Base-by-base conservation (phyloP, 2,113 vertebrate genomes). In the Brachionichthys hirsutus region DNA sequence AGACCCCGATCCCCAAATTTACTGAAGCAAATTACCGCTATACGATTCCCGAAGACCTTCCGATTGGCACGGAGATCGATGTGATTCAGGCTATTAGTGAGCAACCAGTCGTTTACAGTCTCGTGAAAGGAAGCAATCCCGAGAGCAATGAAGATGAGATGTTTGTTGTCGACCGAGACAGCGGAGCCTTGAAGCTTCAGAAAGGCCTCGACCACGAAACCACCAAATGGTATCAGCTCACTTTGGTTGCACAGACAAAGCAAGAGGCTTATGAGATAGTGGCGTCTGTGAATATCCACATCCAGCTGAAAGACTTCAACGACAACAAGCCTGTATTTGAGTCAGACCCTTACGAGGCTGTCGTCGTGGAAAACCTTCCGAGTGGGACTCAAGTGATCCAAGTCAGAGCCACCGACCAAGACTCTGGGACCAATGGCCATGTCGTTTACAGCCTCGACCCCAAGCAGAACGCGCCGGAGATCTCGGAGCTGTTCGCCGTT, bases 161-260 rank as follows among this genome's bases (percentile, higher is more conserved):
- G 61, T 98, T 99, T 84, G 92, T 94, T 35, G 90, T 99, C 9
- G 94, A 96, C 79, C 87, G 67, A 15, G 92, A 95, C 54, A 95
- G 89, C 4, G 97, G 97, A 44, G 81, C 87, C 16, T 80, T 99
- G 73, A 99, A 96, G 80, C 89, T 98, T 40, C 93, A 95, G 68
- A 98, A 98, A 75, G 91, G 74, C 44, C 92, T 99, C 1, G 94
- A 99, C 78, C 95, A 98, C 6, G 97, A 98, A 83, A 92, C 86
- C 0, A 94, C 95, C 2, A 98, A 97, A 70, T 98, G 97, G 97
- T 98, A 97, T 62, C 96, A 98, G 64, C 94, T 99, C 40, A 92
- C 89, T n/a, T 24, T 99, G 34, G 77, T 83, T 14, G 94, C 92
- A 38, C 89, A 93, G 58, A 89, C 86, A 74, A 54, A 79, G 54